Conservation (phyloP, 2,888 invertebrate species). For the Notocelia uddmanniana region DNA sequence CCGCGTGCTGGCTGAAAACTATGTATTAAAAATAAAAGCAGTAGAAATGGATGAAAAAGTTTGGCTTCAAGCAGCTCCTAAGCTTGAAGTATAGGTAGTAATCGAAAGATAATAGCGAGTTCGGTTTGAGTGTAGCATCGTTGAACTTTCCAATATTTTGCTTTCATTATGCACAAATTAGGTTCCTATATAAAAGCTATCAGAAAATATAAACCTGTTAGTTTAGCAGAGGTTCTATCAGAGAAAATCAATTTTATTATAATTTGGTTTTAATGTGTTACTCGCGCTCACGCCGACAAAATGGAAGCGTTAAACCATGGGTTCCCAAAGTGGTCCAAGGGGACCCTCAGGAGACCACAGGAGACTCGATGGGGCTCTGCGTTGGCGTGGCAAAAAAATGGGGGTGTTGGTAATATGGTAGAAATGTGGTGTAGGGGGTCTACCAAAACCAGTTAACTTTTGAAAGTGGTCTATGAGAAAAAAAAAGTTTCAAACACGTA, state of each 20-base stretch:
- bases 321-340: no score
- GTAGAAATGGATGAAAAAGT: constrained; percentile 27
- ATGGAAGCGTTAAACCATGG: no score
- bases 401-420: no score
- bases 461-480: no score
- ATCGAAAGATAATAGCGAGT: constrained; percentile 37
- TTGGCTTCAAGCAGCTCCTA: constrained; percentile 24
- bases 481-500: no score
- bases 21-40: constrained; percentile 37
- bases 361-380: no score
- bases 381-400: no score
- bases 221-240: neutral
- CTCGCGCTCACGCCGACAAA: neutral
- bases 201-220: neutral
- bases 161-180: constrained; percentile 6
- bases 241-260: neutral
- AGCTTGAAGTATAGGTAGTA: constrained; percentile 8
- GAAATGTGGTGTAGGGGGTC: no score
- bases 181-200: neutral
- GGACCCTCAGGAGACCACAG: no score
- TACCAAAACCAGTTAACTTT: no score
- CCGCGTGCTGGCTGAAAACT: constrained; percentile 9
- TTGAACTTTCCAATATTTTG: constrained; percentile 29
- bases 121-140: constrained; percentile 18
- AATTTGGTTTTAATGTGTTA: neutral